Conservation (phyloP, 2,113 vertebrate genomes). For the Gymnocephalus cernua region DNA sequence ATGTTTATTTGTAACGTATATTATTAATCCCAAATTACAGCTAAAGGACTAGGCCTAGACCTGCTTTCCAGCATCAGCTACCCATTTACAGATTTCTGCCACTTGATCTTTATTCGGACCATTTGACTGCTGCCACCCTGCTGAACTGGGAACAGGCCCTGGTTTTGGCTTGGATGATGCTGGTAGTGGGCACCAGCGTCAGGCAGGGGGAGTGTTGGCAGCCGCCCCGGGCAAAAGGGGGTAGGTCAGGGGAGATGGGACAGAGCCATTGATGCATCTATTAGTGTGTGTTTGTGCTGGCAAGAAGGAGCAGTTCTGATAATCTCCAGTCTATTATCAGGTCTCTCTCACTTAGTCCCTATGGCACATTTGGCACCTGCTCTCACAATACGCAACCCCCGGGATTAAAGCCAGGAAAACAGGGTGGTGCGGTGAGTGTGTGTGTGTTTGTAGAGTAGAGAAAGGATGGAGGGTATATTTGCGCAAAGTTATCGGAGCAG, state of each 20-base stretch:
- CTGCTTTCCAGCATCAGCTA: background rate
- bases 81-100: background rate
- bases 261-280: conserved; percentile 13
- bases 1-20: background rate
- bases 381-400: conserved; percentile 49
- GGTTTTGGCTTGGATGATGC: conserved; percentile 9
- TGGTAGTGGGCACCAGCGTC: background rate
- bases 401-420: conserved; percentile 51
- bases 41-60: too few species aligned
- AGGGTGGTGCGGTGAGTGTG: background rate
- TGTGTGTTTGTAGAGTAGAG: background rate
- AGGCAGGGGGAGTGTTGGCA: conserved; percentile 11
- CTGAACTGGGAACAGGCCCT: background rate
- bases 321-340: conserved; percentile 64
- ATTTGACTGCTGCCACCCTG: background rate
- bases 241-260: conserved; percentile 31
- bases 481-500: background rate
- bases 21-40: too few species aligned
- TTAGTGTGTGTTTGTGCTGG: conserved; percentile 28
- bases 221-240: background rate
- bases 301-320: conserved; percentile 41
- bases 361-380: conserved; percentile 56
- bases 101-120: conserved; percentile 43
- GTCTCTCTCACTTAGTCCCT: conserved; percentile 56
- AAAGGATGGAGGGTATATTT: background rate